Evolutionary conservation across 2,113 vertebrate species (phyloP).

Genomic region (Plestiodon gilberti): DNA sequence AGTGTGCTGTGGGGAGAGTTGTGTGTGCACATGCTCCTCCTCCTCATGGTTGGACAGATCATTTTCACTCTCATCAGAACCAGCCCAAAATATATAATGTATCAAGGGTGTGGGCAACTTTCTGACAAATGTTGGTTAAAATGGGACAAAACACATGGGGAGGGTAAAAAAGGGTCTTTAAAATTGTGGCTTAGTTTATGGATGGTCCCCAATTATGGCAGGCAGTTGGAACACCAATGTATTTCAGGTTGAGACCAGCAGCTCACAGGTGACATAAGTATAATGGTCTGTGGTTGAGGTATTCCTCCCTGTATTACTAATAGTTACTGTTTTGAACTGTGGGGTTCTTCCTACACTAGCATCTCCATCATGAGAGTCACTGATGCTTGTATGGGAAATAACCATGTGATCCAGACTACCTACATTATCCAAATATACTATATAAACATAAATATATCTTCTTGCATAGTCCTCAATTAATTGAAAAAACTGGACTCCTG

Average conservation of each 20-base stretch:
- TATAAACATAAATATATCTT: background rate
- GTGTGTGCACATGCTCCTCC: too few relatives aligned
- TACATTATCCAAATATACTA: background rate
- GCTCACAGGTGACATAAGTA: background rate
- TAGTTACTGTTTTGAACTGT: background rate
- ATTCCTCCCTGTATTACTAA: background rate
- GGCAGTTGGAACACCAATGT: background rate
- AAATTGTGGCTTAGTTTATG: background rate
- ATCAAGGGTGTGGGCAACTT: background rate
- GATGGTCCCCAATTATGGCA: background rate
- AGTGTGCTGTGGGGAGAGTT: too few relatives aligned
- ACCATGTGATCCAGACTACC: background rate
- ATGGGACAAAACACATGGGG: background rate
- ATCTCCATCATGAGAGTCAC: background rate
- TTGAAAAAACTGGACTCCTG: background rate
- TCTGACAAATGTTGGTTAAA: background rate
- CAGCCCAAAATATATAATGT: background rate
- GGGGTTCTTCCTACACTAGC: background rate
- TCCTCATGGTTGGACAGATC: too few relatives aligned
- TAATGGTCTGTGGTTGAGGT: background rate
- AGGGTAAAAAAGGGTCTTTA: background rate
- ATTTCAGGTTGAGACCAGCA: background rate
- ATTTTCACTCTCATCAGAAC: too few relatives aligned
- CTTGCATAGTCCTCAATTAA: background rate
- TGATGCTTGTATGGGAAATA: background rate